Evolutionary conservation across 2,888 invertebrate species (phyloP), one percentile per base, ranked within the genome.

Genomic region (Spicauda simplicius): DNA sequence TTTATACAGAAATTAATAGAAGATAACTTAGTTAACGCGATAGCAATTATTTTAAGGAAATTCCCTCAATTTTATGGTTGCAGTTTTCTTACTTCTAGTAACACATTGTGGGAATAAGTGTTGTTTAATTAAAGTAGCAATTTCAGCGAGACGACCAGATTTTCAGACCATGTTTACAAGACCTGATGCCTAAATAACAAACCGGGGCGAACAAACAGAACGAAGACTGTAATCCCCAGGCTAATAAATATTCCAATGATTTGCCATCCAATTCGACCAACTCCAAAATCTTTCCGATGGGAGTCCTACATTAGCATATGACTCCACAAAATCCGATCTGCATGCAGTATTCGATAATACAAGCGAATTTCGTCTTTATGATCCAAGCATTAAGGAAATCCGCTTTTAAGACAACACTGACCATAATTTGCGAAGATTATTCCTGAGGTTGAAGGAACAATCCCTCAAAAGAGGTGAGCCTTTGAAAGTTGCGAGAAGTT

Each of bases 171-270:
- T 68, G 68, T 65, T 70, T 64, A 68, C 65, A 63, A 67, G 72
- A 72, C 73, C 73, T 64, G 71, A 72, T 75, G 74, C 74, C 74
- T 76, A 74, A 76, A 80, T 77, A 61, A 83, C 80, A 78, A 82
- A 79, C 79, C 73, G 71, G 76, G 73, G 69, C 73, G 71, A 71
- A 73, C 74, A 70, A 77, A 74, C 76, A 72, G 76, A 77, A 77
- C 77, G 76, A 72, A 72, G 73, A 75, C 73, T 53, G 56, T 45
- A 84, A 79, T 88, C 91, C 88, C 87, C 74, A 74, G 79, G 72
- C 88, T 88, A 87, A 89, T 90, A 91, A 88, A 91, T 90, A 90
- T 89, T 88, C 90, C 87, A 86, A 88, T 87, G 87, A 88, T 84
- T 88, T 84, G 81, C 81, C 84, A 85, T 86, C 87, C 90, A 86